Conservation (phyloP, 1,140 invertebrate species). For the Eriosoma lanigerum region DNA sequence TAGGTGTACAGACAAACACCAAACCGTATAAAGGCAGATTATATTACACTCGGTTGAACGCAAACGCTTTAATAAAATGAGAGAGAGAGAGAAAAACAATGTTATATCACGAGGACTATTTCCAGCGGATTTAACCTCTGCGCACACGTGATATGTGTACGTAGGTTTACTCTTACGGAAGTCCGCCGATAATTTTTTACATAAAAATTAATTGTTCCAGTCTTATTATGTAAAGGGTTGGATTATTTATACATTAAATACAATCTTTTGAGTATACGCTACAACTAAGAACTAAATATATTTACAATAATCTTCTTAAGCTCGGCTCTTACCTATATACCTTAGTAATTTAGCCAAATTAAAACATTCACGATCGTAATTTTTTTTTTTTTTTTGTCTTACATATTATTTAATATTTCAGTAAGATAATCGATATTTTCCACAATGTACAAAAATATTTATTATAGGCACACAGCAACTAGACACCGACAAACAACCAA, state of each 20-base stretch:
- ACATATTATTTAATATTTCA: not conserved
- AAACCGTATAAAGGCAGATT: conserved; percentile 3
- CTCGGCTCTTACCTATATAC: no score
- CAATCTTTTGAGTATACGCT: no score
- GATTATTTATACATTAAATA: no score
- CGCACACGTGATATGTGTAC: not conserved
- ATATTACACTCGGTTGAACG: conserved; percentile 18
- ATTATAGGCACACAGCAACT: not conserved
- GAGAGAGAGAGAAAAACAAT: not conserved
- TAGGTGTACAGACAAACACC: conserved; percentile 1
- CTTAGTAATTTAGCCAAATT: no score
- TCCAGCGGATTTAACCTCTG: conserved; percentile 29
- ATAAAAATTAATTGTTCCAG: conserved; percentile 13
- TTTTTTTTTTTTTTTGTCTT: no score
- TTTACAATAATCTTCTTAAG: no score
- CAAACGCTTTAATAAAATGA: conserved; percentile 24
- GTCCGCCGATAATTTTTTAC: conserved; percentile 23
- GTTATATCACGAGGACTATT: conserved; percentile 31
- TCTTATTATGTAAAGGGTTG: no score
- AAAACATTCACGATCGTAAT: no score
- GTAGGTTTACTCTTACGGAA: conserved; percentile 24
- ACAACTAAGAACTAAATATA: no score
- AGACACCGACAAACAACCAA: not conserved
- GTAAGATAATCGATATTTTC: not conserved
- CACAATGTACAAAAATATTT: not conserved